phyloP scores from a whole-genome alignment of 2,888 invertebrate species.

The Leptinotarsa rubiginosa region DNA sequence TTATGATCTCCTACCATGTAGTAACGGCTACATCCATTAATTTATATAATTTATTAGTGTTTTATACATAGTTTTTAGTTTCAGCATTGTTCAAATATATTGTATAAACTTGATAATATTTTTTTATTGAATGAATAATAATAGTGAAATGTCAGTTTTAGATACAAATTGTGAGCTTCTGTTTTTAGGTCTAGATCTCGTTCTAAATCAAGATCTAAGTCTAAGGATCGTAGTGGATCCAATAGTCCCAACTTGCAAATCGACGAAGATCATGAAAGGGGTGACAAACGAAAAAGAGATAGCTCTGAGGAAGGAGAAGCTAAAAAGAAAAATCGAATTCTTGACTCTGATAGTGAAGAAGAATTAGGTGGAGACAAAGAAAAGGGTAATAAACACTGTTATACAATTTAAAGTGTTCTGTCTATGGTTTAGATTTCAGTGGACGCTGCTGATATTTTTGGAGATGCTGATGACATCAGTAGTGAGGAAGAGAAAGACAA shows the following conservation, averaged over 20 bases:
- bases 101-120: no score
- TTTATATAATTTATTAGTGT: no score
- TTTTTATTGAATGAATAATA: no score
- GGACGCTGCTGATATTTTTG: conserved; percentile 88
- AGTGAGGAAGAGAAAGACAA: conserved; percentile 80
- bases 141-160: no score
- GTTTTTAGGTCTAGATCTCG: conserved; percentile 46
- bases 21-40: no score
- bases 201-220: conserved; percentile 50
- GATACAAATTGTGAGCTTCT: no score
- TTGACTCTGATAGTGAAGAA: conserved; percentile 79
- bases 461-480: conserved; percentile 93
- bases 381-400: conserved; percentile 38
- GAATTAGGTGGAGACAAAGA: conserved; percentile 51
- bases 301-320: conserved; percentile 52
- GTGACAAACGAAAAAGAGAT: conserved; percentile 63
- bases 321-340: conserved; percentile 68
- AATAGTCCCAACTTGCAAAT: conserved; percentile 69
- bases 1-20: no score
- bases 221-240: conserved; percentile 56
- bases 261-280: conserved; percentile 65
- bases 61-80: no score
- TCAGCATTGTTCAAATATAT: no score
- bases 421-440: conserved; percentile 63
- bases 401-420: no score